Evolutionary conservation across 1,140 invertebrate species (phyloP), one percentile per base, ranked within the genome.

Genomic region (Archivesica marissinica): DNA sequence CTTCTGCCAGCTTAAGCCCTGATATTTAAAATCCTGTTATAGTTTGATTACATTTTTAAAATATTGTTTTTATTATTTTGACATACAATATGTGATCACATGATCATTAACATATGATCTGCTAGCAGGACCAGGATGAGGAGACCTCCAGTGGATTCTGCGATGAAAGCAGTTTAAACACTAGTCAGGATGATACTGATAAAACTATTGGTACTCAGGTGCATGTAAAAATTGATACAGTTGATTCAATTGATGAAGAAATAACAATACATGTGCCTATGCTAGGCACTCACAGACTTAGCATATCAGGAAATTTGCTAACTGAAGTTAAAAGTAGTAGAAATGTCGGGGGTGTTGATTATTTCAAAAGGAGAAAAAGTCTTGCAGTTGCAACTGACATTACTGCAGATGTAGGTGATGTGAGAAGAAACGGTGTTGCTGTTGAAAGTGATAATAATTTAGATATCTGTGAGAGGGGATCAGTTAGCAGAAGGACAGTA

Each of bases 71-170:
- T n/a, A n/a, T n/a, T n/a, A n/a, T n/a, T n/a, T n/a, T n/a, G n/a
- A n/a, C n/a, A n/a, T n/a, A n/a, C n/a, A n/a, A n/a, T n/a, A n/a
- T n/a, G n/a, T n/a, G n/a, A n/a, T n/a, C n/a, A n/a, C n/a, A n/a
- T n/a, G n/a, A n/a, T n/a, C n/a, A n/a, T n/a, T n/a, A n/a, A n/a
- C n/a, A 35, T 25, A 9, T 72, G 68, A 30, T 30, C 25, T 41
- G 44, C 39, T 47, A n/a, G 7, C 68, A 76, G 74, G 52, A 76
- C 20, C 47, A 52, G 2, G 30, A 56, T 33, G 35, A 33, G 47
- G 33, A 35, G 33, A 20, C 47, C 20, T 76, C 74, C 39, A 76
- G 74, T 38, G 74, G 74, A 15, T 76, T 54, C 28, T 76, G 25
- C 59, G 74, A 76, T 13, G 52, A 30, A 50, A 54, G 52, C 25